A percentile compares a stretch with the other conserved stretches of the same genome.
These are phyloP conservation scores for Pampus argenteus DNA, from an alignment of 2,797 vertebrate species.

Conservation along the genomic window DNA sequence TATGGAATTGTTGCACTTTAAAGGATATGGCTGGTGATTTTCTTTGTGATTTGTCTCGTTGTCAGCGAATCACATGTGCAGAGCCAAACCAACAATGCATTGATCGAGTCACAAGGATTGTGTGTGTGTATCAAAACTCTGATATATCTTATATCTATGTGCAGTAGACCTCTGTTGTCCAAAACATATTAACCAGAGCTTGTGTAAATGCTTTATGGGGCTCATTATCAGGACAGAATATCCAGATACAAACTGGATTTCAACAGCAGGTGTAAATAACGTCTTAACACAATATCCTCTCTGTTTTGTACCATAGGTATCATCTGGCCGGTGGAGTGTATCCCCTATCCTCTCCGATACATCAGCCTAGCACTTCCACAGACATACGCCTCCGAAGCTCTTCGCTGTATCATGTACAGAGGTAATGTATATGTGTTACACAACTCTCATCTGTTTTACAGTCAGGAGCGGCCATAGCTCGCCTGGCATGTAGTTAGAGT, in stretches of 20 bases:
- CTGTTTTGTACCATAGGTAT: constrained; percentile 74
- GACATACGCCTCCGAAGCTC: constrained; percentile 86
- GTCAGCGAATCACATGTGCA: too few species aligned
- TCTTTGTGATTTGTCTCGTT: too few species aligned
- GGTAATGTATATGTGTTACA: constrained; percentile 70
- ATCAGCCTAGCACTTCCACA: constrained; percentile 85
- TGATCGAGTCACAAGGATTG: too few species aligned
- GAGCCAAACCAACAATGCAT: too few species aligned
- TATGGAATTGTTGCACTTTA: too few species aligned
- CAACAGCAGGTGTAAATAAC: constrained; percentile 12
- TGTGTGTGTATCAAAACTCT: too few species aligned
- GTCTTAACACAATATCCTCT: constrained; percentile 37
- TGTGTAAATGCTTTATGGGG: constrained; percentile 8
- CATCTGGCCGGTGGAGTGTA: constrained; percentile 88
- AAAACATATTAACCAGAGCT: not conserved
- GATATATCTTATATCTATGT: too few species aligned
- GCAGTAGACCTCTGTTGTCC: too few species aligned
- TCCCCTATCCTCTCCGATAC: constrained; percentile 86
- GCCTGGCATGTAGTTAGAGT: not conserved
- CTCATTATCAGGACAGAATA: not conserved
- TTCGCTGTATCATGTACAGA: constrained; percentile 87
- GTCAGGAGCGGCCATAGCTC: not conserved
- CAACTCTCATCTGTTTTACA: constrained; percentile 38
- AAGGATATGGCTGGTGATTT: too few species aligned
- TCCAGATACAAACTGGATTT: not conserved